These are phyloP conservation scores for Nesoenas mayeri DNA, from an alignment of 2,113 vertebrate genomes.

Conservation along the genomic window DNA sequence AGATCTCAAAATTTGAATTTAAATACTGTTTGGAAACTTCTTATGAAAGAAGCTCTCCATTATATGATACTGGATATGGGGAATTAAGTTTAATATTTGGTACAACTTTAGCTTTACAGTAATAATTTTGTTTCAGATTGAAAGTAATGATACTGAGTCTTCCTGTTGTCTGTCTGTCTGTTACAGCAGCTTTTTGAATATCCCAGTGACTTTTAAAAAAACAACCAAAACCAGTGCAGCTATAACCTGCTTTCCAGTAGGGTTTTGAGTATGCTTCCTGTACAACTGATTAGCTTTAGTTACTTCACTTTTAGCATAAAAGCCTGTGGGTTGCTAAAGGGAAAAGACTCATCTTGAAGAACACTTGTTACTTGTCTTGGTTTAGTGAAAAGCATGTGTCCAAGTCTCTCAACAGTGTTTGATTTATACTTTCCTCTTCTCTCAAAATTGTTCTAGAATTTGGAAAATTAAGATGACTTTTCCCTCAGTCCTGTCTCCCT, in stretches of 20 bases:
- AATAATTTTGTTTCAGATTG: background rate
- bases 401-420: background rate
- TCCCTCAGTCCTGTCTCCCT: background rate
- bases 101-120: background rate
- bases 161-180: background rate
- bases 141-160: background rate
- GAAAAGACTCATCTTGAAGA: background rate
- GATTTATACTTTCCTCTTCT: constrained; percentile 10
- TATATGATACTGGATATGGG: background rate
- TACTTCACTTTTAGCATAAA: background rate
- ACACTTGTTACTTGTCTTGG: background rate
- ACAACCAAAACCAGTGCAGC: background rate
- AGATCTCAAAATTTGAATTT: background rate
- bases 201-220: background rate
- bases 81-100: background rate
- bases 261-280: background rate
- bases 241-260: background rate
- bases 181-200: background rate
- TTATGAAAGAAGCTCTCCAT: background rate
- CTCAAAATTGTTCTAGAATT: background rate
- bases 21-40: background rate
- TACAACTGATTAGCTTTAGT: background rate
- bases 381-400: background rate
- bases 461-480: background rate
- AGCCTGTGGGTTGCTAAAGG: background rate